phyloP scores from a whole-genome alignment of 2,113 vertebrate species.

The Tachysurus vachellii region DNA sequence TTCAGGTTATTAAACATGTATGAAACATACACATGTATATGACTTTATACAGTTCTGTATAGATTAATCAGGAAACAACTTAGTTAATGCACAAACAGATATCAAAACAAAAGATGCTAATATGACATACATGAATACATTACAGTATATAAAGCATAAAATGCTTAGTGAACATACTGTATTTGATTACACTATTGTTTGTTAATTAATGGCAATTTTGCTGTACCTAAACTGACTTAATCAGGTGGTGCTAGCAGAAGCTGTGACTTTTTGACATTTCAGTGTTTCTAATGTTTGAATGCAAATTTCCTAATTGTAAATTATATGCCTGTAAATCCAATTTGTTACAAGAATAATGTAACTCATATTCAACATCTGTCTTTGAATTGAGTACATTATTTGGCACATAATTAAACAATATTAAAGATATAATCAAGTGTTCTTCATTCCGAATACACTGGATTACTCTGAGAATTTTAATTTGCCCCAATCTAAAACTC shows the following conservation, averaged over 20 bases:
- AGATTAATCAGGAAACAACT: not conserved
- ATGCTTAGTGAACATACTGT: not conserved
- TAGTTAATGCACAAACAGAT: not conserved
- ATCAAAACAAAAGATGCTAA: not conserved
- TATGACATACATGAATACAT: not conserved
- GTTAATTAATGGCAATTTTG: not conserved
- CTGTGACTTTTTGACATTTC: not conserved
- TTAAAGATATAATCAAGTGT: conserved; percentile 1
- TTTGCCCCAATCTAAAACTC: too few species aligned
- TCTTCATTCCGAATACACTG: not conserved
- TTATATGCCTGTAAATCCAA: not conserved
- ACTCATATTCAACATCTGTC: too few species aligned
- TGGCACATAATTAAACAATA: not conserved
- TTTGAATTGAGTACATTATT: not conserved
- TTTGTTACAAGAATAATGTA: not conserved
- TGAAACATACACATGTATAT: not conserved
- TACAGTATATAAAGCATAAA: not conserved
- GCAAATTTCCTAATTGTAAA: not conserved
- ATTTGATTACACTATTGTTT: not conserved
- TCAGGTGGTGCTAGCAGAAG: not conserved
- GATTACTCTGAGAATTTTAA: too few species aligned
- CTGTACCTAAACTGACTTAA: not conserved
- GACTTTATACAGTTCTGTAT: not conserved
- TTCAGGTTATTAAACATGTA: not conserved
- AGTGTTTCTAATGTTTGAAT: not conserved